These are phyloP conservation scores for Cochlearius cochlearius DNA, from an alignment of 2,113 vertebrate species.

Conservation along the genomic window DNA sequence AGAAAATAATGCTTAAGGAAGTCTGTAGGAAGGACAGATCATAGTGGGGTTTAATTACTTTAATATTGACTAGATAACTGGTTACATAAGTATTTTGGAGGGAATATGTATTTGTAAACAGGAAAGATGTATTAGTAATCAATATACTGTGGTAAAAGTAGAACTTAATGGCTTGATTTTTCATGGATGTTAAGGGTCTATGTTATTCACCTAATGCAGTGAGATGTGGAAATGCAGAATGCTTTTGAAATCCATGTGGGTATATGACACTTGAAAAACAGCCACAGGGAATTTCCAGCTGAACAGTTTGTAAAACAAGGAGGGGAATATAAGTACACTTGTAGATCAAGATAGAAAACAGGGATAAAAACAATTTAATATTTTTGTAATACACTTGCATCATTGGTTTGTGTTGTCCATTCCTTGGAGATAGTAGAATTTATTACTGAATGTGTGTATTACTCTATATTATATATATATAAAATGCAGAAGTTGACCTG, in stretches of 20 bases:
- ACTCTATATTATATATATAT: not conserved
- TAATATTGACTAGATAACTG: not conserved
- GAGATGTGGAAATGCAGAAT: not conserved
- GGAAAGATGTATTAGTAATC: not conserved
- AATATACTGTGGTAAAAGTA: not conserved
- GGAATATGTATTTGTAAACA: not conserved
- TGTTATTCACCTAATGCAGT: not conserved
- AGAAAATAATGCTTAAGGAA: not conserved
- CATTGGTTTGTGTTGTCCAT: not conserved
- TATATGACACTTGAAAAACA: not conserved
- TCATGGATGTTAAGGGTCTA: not conserved
- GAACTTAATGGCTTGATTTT: not conserved
- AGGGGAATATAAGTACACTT: not conserved
- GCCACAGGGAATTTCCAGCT: not conserved
- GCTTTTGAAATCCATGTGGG: not conserved
- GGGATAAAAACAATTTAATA: not conserved
- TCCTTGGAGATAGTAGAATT: not conserved
- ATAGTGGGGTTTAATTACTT: not conserved
- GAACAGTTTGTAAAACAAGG: not conserved
- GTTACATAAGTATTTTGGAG: not conserved
- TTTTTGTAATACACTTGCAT: not conserved
- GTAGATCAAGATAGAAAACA: not conserved
- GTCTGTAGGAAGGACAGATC: not conserved
- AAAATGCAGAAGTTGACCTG: not conserved
- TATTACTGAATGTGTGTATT: not conserved